Conservation (phyloP, 2,888 invertebrate genomes). For the Scaptomyza polygonia region DNA sequence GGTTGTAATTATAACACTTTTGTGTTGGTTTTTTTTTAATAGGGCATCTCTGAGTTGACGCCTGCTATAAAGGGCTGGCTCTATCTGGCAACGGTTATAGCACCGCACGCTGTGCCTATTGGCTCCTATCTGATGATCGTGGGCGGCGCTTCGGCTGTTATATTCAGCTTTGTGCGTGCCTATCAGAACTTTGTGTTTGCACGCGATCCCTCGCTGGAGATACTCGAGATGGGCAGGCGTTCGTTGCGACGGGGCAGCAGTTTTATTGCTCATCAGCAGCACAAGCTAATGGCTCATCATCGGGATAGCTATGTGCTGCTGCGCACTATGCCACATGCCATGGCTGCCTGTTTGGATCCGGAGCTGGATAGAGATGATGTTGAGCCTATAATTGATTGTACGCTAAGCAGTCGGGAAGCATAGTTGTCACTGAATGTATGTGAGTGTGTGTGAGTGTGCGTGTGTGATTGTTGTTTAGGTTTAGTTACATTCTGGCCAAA, state of each 20-base stretch:
- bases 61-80: conserved; percentile 93
- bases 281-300: conserved; percentile 73
- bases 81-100: conserved; percentile 91
- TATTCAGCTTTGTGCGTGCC: conserved; percentile 88
- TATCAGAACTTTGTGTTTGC: conserved; percentile 91
- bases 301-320: conserved; percentile 83
- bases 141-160: conserved; percentile 88
- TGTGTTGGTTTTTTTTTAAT: conserved; percentile 17
- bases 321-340: conserved; percentile 70
- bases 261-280: conserved; percentile 83
- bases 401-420: conserved; percentile 49
- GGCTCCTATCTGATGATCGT: conserved; percentile 90
- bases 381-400: conserved; percentile 70
- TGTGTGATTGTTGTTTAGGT: conserved; percentile 20
- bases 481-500: conserved; percentile 67
- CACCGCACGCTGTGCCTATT: conserved; percentile 89
- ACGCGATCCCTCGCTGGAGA: conserved; percentile 88
- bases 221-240: conserved; percentile 90
- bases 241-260: conserved; percentile 88
- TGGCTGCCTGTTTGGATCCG: conserved; percentile 60
- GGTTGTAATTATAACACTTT: background rate
- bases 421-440: conserved; percentile 29
- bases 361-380: conserved; percentile 68
- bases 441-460: conserved; percentile 4
- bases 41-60: conserved; percentile 92